A percentile compares a stretch with the other conserved stretches of the same genome.
phyloP scores from a whole-genome alignment of 2,888 invertebrate species.

The Plagiodera versicolora region DNA sequence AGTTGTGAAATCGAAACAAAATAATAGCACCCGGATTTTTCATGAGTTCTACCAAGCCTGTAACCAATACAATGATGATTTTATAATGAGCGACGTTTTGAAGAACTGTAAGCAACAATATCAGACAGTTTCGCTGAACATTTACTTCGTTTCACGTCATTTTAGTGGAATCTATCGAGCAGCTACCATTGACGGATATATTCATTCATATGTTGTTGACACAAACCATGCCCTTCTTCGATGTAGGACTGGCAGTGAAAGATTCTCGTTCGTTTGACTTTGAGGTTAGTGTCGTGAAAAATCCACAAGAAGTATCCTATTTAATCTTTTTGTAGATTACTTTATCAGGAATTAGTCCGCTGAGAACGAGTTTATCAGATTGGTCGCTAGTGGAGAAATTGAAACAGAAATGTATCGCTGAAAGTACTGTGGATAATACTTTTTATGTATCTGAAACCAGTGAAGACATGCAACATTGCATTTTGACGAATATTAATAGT shows the following conservation, averaged over 20 bases:
- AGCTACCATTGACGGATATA: neutral
- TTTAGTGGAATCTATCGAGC: constrained; percentile 10
- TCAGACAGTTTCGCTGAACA: neutral
- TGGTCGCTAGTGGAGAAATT: constrained; percentile 21
- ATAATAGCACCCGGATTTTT: constrained; percentile 6
- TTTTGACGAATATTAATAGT: neutral
- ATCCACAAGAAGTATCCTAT: too few relatives aligned
- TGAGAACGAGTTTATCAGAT: constrained; percentile 19
- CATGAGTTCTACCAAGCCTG: constrained; percentile 17
- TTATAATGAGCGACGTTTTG: neutral
- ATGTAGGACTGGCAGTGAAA: constrained; percentile 16
- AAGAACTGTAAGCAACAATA: neutral
- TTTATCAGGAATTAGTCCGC: constrained; percentile 4
- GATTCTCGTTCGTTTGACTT: constrained; percentile 4
- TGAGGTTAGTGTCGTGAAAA: constrained; percentile 23
- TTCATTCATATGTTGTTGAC: constrained; percentile 12
- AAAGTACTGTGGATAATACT: neutral
- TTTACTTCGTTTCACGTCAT: neutral
- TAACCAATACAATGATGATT: neutral
- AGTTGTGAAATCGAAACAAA: neutral
- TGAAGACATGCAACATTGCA: constrained; percentile 6
- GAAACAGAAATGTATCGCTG: constrained; percentile 13
- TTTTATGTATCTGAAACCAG: neutral
- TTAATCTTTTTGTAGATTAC: constrained; percentile 12
- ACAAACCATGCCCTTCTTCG: constrained; percentile 22